These are phyloP conservation scores for Sphenodon punctatus DNA, from an alignment of 2,797 vertebrate species.

Conservation along the genomic window DNA sequence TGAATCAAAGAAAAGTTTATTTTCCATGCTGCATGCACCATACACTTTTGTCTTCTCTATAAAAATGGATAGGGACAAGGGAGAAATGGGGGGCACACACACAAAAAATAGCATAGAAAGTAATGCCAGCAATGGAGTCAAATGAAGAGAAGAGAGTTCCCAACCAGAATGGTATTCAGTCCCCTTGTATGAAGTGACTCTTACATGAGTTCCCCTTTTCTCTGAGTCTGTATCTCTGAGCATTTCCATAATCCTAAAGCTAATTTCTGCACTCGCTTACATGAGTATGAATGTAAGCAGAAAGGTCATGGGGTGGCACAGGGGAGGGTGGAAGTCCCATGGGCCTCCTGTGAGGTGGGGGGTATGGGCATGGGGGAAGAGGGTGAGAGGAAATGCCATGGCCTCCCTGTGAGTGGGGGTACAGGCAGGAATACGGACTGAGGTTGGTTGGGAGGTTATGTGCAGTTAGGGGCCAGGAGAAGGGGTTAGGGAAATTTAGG, in stretches of 20 bases:
- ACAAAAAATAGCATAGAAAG: fast-evolving
- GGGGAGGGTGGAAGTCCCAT: too few species aligned
- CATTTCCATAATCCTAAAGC: neutral
- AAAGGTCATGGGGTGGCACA: neutral
- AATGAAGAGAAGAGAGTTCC: neutral
- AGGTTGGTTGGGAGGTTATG: too few species aligned
- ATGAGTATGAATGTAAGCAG: neutral
- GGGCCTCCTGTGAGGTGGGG: too few species aligned
- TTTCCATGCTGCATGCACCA: neutral
- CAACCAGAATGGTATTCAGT: neutral
- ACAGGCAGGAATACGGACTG: too few species aligned
- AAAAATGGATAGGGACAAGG: too few species aligned
- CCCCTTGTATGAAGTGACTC: neutral
- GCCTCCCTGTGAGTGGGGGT: too few species aligned
- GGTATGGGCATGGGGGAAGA: too few species aligned
- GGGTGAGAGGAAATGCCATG: too few species aligned
- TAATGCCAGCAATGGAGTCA: neutral
- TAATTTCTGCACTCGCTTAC: neutral
- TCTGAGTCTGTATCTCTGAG: neutral
- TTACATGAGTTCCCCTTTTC: neutral
- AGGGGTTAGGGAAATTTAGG: too few species aligned
- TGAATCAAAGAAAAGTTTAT: neutral
- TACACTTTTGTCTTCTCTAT: neutral
- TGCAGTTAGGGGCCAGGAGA: too few species aligned
- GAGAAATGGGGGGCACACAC: neutral